These are phyloP conservation scores for Crotalus viridis DNA, from an alignment of 2,113 vertebrate species.

Conservation along the genomic window DNA sequence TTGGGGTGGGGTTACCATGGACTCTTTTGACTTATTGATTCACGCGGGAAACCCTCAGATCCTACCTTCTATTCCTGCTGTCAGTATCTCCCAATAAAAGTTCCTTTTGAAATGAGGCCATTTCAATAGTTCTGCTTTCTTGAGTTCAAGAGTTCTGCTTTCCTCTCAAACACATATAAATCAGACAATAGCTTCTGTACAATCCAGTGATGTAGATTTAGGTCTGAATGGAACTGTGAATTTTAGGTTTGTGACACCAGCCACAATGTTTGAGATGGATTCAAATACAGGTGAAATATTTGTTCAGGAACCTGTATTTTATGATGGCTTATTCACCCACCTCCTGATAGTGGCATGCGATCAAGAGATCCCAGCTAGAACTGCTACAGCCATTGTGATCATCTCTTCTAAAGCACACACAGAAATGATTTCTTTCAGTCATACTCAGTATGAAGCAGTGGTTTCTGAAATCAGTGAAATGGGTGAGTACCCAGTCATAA, in stretches of 20 bases:
- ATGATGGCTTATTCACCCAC: conserved; percentile 70
- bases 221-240: conserved; percentile 79
- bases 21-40: too few species aligned
- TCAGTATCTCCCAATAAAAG: too few species aligned
- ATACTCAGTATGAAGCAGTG: conserved; percentile 70
- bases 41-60: too few species aligned
- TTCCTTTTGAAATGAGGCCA: too few species aligned
- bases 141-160: too few species aligned
- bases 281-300: conserved; percentile 76
- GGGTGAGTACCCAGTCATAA: conserved; percentile 68
- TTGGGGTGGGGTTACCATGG: too few species aligned
- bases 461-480: conserved; percentile 81
- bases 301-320: conserved; percentile 66
- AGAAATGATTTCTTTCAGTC: conserved; percentile 76
- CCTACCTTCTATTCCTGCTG: too few species aligned
- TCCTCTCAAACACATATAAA: conserved; percentile 59
- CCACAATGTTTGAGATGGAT: conserved; percentile 77
- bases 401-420: conserved; percentile 77
- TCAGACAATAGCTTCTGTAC: conserved; percentile 68
- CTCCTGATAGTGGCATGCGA: conserved; percentile 78
- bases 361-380: conserved; percentile 73
- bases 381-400: conserved; percentile 77
- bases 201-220: conserved; percentile 76
- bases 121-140: too few species aligned
- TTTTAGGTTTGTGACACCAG: conserved; percentile 68